Conservation (phyloP, 53 echinoderm and acorn worm species). For the Arbacia lixula region DNA sequence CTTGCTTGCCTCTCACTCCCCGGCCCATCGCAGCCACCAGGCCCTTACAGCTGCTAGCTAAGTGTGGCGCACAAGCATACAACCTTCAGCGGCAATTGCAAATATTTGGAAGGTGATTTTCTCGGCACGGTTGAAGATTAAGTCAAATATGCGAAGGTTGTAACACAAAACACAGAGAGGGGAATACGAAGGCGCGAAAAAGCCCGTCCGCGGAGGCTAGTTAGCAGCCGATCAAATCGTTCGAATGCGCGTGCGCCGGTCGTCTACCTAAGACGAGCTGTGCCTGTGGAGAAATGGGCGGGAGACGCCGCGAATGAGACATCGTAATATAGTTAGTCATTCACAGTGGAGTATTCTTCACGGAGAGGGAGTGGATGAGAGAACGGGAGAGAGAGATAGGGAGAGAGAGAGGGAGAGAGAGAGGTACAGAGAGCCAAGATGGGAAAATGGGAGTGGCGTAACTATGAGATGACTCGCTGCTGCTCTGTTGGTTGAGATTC, state of each 20-base stretch:
- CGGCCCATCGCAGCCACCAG: background rate
- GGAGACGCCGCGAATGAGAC: slow-evolving; percentile 16
- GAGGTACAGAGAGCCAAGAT: background rate
- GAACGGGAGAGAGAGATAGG: no score
- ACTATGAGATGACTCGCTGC: slow-evolving; percentile 27
- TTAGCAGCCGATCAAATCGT: slow-evolving; percentile 25
- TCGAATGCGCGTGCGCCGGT: slow-evolving; percentile 27
- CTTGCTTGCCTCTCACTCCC: background rate
- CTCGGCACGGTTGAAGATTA: slow-evolving; percentile 9
- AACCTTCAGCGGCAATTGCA: slow-evolving; percentile 3
- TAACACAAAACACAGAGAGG: background rate
- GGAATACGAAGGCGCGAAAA: slow-evolving; percentile 21
- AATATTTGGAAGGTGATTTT: slow-evolving; percentile 31
- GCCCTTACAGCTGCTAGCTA: background rate
- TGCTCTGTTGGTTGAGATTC: background rate
- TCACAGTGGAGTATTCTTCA: slow-evolving; percentile 1
- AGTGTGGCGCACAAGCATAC: slow-evolving; percentile 1
- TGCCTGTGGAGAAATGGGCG: slow-evolving; percentile 30
- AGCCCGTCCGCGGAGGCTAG: slow-evolving; percentile 19
- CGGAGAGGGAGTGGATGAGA: no score
- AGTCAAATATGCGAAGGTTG: slow-evolving; percentile 15
- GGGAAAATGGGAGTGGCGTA: slow-evolving; percentile 34
- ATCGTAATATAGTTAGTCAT: slow-evolving; percentile 40
- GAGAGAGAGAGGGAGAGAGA: background rate
- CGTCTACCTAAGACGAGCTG: slow-evolving; percentile 28